Base-by-base conservation (phyloP, 2,113 vertebrate genomes). In the Morone saxatilis region DNA sequence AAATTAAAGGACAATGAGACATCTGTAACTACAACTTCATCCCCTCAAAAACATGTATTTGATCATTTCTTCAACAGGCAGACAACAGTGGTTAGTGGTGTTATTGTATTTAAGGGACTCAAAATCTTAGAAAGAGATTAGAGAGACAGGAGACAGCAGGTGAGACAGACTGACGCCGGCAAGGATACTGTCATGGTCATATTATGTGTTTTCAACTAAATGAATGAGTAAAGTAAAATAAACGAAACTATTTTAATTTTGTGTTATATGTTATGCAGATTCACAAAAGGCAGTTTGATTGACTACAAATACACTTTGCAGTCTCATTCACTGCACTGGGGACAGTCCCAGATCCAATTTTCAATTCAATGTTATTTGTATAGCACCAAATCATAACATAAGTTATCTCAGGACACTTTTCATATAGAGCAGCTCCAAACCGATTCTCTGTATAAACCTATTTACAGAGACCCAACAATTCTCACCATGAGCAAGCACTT, bases 21-120 rank as follows among this genome's bases (percentile, higher is more conserved):
- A 61, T 22, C 59, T 61, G 66, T 41, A 76, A 78, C 16, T 45
- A 54, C 56, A 7, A n/a, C 65, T 40, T 70, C 36, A 54, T 10
- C 38, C 19, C 31, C 17, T 41, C 45, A 40, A 40, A 57, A 17
- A 43, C 61, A 40, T 47, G 38, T 31, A 3, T 31, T 31, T 31
- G 31, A 31, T 31, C 65, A 71, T 20, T 66, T 25, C 22, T 66
- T 36, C 38, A 36, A 79, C 65, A 60, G 69, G 59, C 41, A n/a
- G 48, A 40, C 16, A 73, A 20, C 62, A 22, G 7, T 31, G n/a
- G 31, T 56, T 20, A n/a, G 36, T 22, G 36, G 43, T 40, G 71
- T 38, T 10, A 71, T 8, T 25, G 38, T 16, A 8, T 10, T 36
- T 53, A 31, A 60, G 13, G 50, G 13, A n/a, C 43, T 45, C 38